phyloP scores from a whole-genome alignment of 2,113 vertebrate species.

The Ramphastos sulfuratus region DNA sequence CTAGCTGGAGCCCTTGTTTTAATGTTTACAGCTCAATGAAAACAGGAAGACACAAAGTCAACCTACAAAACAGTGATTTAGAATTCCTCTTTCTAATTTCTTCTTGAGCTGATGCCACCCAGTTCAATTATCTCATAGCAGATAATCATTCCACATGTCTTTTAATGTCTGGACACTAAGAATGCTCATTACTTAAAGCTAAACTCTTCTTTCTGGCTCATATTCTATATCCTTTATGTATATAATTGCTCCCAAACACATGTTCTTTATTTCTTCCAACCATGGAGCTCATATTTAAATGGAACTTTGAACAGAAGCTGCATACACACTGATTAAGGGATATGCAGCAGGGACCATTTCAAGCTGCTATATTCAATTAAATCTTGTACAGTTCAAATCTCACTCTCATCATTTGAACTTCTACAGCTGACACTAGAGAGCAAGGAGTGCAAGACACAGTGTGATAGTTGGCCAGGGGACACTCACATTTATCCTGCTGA shows the following conservation, averaged over 20 bases:
- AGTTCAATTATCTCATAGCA: background rate
- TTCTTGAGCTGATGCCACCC: background rate
- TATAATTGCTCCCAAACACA: background rate
- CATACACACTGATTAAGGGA: background rate
- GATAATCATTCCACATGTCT: background rate
- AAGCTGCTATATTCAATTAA: background rate
- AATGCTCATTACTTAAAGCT: background rate
- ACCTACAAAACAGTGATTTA: background rate
- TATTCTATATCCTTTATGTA: background rate
- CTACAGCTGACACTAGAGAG: background rate
- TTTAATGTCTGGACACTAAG: background rate
- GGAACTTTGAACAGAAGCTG: background rate
- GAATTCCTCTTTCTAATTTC: background rate
- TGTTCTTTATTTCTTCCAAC: background rate
- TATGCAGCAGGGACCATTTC: background rate
- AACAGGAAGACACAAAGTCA: background rate
- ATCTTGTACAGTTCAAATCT: background rate
- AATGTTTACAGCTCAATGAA: background rate
- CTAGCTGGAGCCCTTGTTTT: background rate
- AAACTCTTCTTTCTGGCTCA: background rate
- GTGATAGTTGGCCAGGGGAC: background rate
- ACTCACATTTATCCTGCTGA: background rate
- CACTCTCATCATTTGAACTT: background rate
- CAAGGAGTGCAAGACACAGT: background rate
- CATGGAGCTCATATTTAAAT: background rate